Evolutionary conservation across 2,113 vertebrate species (phyloP).

Genomic region (Pica pica): DNA sequence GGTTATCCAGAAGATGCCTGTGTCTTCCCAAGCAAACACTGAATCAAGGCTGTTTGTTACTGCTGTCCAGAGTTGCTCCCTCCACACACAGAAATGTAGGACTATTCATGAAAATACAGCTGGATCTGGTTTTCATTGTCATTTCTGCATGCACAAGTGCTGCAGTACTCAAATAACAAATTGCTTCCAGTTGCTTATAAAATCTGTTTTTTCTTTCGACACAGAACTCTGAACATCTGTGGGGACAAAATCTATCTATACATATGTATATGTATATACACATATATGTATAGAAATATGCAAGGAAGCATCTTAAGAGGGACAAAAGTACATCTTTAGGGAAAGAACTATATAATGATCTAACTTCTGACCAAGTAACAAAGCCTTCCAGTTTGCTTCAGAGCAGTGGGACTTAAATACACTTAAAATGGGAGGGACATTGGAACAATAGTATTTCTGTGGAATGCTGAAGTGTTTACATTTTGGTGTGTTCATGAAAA

Average conservation of each 20-base stretch:
- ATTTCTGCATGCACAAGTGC: not conserved
- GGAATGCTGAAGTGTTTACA: not conserved
- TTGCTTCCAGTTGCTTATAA: not conserved
- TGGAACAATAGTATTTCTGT: not conserved
- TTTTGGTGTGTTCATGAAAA: not conserved
- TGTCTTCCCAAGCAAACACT: not conserved
- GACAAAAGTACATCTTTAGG: not conserved
- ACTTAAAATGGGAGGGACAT: not conserved
- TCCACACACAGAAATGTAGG: not conserved
- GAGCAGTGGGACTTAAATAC: not conserved
- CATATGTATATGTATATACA: not conserved
- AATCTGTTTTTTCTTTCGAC: not conserved
- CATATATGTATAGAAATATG: not conserved
- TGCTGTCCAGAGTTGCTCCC: not conserved
- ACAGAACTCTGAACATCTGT: not conserved
- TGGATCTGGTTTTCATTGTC: not conserved
- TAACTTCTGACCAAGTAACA: not conserved
- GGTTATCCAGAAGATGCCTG: not conserved
- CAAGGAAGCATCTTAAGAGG: not conserved
- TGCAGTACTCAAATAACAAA: not conserved
- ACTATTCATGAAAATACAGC: not conserved
- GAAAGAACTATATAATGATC: not conserved
- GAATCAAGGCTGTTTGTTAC: not conserved
- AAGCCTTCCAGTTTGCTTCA: not conserved
- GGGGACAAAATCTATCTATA: not conserved